phyloP scores from a whole-genome alignment of 2,113 vertebrate species.

The Apus apus region DNA sequence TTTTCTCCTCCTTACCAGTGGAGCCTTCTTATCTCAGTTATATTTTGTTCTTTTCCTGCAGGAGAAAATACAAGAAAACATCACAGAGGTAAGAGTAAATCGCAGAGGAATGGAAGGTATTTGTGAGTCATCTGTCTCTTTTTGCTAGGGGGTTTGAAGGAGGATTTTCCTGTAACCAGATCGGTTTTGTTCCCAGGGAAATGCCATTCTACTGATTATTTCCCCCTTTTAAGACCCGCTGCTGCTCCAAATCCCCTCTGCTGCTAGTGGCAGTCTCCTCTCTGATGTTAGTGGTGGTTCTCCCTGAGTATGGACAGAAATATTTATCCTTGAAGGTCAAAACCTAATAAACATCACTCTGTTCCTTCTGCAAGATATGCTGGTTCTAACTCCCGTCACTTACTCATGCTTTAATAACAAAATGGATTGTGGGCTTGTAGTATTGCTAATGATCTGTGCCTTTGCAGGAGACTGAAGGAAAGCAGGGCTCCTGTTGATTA shows the following conservation, averaged over 20 bases:
- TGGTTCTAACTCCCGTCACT: not conserved
- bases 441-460: not conserved
- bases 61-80: conserved; percentile 99
- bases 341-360: conserved; percentile 6
- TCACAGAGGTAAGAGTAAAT: conserved; percentile 95
- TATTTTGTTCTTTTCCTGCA: conserved; percentile 82
- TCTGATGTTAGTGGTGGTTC: not conserved
- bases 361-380: not conserved
- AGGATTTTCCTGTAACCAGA: not conserved
- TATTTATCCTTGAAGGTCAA: not conserved
- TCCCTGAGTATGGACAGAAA: not conserved
- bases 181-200: not conserved
- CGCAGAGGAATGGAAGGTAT: conserved; percentile 27
- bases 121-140: not conserved
- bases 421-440: not conserved
- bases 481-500: not conserved
- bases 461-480: not conserved
- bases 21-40: conserved; percentile 45
- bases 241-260: not conserved
- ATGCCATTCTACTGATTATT: not conserved
- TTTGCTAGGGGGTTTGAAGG: conserved; percentile 12
- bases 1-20: not conserved
- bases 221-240: not conserved
- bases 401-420: conserved; percentile 20
- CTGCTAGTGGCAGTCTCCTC: not conserved